phyloP scores from a whole-genome alignment of 1,140 invertebrate genomes.

The Pseudomyrmex dendroicus region DNA sequence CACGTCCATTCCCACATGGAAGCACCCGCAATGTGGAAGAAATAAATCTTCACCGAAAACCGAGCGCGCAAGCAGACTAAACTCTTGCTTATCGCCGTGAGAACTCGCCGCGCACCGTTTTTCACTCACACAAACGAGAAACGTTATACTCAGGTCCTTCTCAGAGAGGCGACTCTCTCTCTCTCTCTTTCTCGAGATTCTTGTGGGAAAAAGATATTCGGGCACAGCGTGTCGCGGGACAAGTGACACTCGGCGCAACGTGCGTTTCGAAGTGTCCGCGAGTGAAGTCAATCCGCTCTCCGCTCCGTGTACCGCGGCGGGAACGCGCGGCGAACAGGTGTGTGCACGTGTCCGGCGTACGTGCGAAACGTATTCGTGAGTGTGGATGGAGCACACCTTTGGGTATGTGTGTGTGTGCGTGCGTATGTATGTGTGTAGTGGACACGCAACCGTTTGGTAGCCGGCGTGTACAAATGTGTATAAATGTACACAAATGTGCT shows the following conservation, averaged over 20 bases:
- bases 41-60: neutral
- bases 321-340: slow-evolving; percentile 63
- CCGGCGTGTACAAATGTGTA: neutral
- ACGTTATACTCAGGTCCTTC: neutral
- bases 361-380: slow-evolving; percentile 4
- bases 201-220: slow-evolving; percentile 7
- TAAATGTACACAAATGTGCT: no score
- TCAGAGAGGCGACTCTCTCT: neutral
- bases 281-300: neutral
- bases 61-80: neutral
- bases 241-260: neutral
- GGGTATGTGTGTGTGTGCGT: neutral
- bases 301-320: slow-evolving; percentile 7
- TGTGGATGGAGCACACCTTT: neutral
- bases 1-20: neutral
- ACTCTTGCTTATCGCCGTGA: neutral
- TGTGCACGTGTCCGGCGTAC: slow-evolving; percentile 45
- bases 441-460: neutral
- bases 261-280: neutral
- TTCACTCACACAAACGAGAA: slow-evolving; percentile 4
- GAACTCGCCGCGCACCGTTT: neutral
- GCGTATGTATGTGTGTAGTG: neutral
- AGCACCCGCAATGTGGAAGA: neutral
- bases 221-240: neutral
- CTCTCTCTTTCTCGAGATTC: neutral